These are phyloP conservation scores for Mechanitis messenoides DNA, from an alignment of 2,888 invertebrate genomes.

Conservation along the genomic window DNA sequence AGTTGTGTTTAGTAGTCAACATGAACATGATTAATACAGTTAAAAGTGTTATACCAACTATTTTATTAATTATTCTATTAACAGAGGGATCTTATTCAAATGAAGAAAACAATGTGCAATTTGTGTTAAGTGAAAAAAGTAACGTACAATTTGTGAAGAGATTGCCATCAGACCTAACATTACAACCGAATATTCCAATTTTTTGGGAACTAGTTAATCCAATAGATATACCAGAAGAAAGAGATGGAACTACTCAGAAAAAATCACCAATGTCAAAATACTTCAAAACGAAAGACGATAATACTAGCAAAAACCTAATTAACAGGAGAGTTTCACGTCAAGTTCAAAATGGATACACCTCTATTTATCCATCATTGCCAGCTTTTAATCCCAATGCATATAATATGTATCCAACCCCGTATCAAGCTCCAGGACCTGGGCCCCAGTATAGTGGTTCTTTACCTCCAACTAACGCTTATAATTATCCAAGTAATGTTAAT, in stretches of 20 bases:
- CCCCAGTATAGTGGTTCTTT: slow-evolving; percentile 4
- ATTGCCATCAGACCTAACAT: neutral
- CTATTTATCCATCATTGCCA: slow-evolving; percentile 41
- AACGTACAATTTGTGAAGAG: slow-evolving; percentile 17
- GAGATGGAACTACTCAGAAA: neutral
- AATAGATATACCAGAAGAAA: slow-evolving; percentile 5
- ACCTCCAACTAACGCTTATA: too few relatives aligned
- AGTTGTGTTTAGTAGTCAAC: slow-evolving; percentile 36
- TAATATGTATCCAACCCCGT: slow-evolving; percentile 12
- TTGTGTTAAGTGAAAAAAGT: slow-evolving; percentile 1
- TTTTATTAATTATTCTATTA: slow-evolving; percentile 31
- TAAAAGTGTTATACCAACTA: slow-evolving; percentile 27
- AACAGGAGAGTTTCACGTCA: slow-evolving; percentile 38
- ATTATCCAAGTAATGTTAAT: too few relatives aligned
- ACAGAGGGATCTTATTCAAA: slow-evolving; percentile 32
- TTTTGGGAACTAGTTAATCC: slow-evolving; percentile 9
- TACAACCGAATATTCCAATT: too few relatives aligned
- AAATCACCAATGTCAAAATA: too few relatives aligned
- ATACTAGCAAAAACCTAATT: slow-evolving; percentile 1
- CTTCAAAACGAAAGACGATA: neutral
- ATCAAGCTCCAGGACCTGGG: slow-evolving; percentile 4
- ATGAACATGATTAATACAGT: slow-evolving; percentile 36
- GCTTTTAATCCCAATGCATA: slow-evolving; percentile 20
- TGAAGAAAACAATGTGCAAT: slow-evolving; percentile 10
- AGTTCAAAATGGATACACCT: slow-evolving; percentile 33